phyloP scores from a whole-genome alignment of 2,888 invertebrate species.

The Allolobophora icterica region DNA sequence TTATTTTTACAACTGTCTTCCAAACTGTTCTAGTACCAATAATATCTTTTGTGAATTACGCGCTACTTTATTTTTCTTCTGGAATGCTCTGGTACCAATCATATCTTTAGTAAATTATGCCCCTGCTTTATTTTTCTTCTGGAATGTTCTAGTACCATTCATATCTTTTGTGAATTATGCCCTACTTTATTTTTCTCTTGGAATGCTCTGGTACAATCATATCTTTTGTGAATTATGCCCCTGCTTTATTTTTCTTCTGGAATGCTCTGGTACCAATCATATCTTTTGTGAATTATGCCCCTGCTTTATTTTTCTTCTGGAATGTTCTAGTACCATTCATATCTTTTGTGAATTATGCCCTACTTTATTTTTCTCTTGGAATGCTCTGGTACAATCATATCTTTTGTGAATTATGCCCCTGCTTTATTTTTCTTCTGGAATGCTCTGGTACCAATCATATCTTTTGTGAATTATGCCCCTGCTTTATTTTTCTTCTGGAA shows the following conservation, averaged over 20 bases:
- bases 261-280: neutral
- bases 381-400: no score
- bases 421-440: neutral
- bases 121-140: no score
- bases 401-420: neutral
- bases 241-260: neutral
- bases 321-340: neutral
- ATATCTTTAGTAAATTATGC: neutral
- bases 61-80: neutral
- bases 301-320: neutral
- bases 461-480: neutral
- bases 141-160: neutral
- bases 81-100: neutral
- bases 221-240: no score
- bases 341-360: neutral
- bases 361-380: no score
- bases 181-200: no score
- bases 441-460: neutral
- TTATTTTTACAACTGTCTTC: no score
- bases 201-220: no score
- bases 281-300: neutral
- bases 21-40: no score
- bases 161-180: neutral
- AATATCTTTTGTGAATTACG: neutral
- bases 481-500: neutral